Percentiles rank a stretch among this genome's conserved stretches.
Evolutionary conservation across 2,888 invertebrate species (phyloP).

Genomic region (Deroplatys truncata): DNA sequence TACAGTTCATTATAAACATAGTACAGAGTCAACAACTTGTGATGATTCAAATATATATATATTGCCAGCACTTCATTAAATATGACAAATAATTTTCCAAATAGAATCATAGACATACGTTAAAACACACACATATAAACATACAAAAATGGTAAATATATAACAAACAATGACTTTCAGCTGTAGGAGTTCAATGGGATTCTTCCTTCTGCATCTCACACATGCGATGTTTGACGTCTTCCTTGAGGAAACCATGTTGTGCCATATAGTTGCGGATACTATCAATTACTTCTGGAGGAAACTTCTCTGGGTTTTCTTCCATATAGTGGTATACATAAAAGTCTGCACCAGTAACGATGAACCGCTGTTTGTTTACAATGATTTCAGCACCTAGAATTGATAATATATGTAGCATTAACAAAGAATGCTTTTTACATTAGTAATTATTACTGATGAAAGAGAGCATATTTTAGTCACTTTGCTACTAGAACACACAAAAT

Average conservation of each 20-base stretch:
- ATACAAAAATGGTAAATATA: too few species aligned
- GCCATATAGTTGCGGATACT: slow-evolving; percentile 65
- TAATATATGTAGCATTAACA: neutral
- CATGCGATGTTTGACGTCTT: slow-evolving; percentile 42
- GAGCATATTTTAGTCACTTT: too few species aligned
- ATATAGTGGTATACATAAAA: slow-evolving; percentile 74
- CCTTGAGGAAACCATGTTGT: slow-evolving; percentile 58
- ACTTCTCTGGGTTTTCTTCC: slow-evolving; percentile 66
- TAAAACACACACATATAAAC: too few species aligned
- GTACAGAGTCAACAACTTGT: too few species aligned
- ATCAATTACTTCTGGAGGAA: slow-evolving; percentile 61
- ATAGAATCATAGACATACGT: too few species aligned
- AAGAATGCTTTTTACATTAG: neutral
- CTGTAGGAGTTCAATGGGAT: neutral
- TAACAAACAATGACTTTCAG: too few species aligned
- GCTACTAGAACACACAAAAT: too few species aligned
- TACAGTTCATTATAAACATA: too few species aligned
- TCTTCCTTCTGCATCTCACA: neutral
- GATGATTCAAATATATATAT: too few species aligned
- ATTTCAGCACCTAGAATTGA: slow-evolving; percentile 54
- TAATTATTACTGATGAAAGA: too few species aligned
- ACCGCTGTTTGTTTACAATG: slow-evolving; percentile 69
- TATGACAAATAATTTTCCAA: too few species aligned
- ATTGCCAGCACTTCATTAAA: too few species aligned
- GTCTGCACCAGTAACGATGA: slow-evolving; percentile 73